Evolutionary conservation across 2,888 invertebrate genomes (phyloP), one percentile per base, ranked within the genome.

Genomic region (Dicyrtomina minuta): DNA sequence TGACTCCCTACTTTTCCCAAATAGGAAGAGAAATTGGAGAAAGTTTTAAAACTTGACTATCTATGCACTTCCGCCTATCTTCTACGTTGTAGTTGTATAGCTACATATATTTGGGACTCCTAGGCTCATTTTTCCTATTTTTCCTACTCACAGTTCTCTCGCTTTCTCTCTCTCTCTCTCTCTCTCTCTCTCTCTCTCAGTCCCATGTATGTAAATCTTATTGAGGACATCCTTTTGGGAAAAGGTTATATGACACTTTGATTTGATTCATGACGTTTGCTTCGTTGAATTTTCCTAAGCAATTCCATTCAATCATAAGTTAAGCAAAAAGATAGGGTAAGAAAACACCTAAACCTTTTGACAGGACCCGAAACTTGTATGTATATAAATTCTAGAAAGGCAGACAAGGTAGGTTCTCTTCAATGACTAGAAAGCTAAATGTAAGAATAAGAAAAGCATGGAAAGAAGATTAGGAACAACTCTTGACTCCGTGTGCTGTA

Each of bases 191-290:
- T 46, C 46, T 46, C 43, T n/a, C n/a, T n/a, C n/a, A n/a, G 10
- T 51, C 51, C 41, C 53, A 44, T 68, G 68, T 62, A 68, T 68
- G 68, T 62, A 68, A 68, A 68, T 68, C 68, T 68, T 68, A 68
- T 68, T 62, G 51, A 46, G 62, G 62, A 41, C 55, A 62, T 68
- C 62, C 68, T 61, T 53, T 61, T 44, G 68, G 56, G 58, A 56
- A 61, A 68, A 68, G 62, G 55, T 56, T 62, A 62, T 68, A 53
- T 33, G 61, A 64, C 64, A 68, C 68, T 61, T 61, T 68, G 61
- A 68, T 68, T 68, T 68, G 68, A 68, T 68, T 68, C 68, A 68
- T 68, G 68, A 68, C 68, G 62, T 62, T 68, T 53, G 61, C 43
- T 24, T 51, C 41, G 10, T 15, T 20, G 43, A 24, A 51, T 41